These are phyloP conservation scores for Onychostruthus taczanowskii DNA, from an alignment of 2,113 vertebrate species.

Conservation along the genomic window DNA sequence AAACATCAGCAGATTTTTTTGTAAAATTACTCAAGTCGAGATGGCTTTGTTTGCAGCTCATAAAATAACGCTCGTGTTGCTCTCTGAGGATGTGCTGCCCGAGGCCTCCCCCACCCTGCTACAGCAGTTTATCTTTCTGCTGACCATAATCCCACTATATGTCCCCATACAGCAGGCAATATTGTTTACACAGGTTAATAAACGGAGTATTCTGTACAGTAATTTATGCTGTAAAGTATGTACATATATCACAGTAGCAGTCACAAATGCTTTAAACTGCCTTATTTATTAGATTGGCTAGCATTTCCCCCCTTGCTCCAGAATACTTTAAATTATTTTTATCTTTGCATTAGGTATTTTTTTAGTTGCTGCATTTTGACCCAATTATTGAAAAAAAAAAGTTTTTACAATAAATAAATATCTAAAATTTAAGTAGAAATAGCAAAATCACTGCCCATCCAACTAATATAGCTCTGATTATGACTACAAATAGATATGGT, in stretches of 20 bases:
- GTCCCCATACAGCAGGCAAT: constrained; percentile 14
- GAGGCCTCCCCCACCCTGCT: not conserved
- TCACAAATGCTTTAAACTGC: constrained; percentile 52
- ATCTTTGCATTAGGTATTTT: constrained; percentile 21
- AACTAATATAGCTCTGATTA: constrained; percentile 30
- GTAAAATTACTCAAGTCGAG: not conserved
- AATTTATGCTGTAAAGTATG: constrained; percentile 69
- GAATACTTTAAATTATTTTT: constrained; percentile 48
- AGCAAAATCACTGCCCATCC: constrained; percentile 2
- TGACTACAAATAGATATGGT: not conserved
- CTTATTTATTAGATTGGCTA: constrained; percentile 46
- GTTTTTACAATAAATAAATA: constrained; percentile 6
- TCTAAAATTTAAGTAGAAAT: constrained; percentile 30
- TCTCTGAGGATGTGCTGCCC: not conserved
- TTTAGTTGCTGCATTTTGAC: constrained; percentile 29
- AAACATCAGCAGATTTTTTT: not conserved
- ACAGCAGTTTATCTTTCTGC: not conserved
- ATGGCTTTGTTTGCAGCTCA: not conserved
- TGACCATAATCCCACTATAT: not conserved
- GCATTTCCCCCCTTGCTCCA: constrained; percentile 5
- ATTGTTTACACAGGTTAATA: constrained; percentile 37
- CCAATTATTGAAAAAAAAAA: not conserved
- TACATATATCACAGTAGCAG: constrained; percentile 35
- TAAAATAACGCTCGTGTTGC: not conserved
- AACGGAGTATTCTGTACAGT: constrained; percentile 45